Conservation (phyloP, 2,888 invertebrate genomes). For the Lymantria dispar region DNA sequence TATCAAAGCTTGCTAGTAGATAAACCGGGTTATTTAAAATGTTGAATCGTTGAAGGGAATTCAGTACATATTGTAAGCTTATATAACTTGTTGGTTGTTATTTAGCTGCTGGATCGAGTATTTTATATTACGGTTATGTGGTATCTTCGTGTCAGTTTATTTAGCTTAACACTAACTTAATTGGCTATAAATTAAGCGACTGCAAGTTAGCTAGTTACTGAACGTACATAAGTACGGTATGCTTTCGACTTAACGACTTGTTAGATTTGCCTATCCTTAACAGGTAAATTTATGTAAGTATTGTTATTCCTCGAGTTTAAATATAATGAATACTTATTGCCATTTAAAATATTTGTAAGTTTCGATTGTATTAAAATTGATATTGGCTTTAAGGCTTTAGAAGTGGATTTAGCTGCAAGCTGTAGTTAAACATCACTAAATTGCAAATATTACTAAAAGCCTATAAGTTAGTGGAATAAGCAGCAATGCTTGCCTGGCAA, state of each 20-base stretch:
- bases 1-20: slow-evolving; percentile 55
- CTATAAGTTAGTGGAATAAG: too few relatives aligned
- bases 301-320: slow-evolving; percentile 29
- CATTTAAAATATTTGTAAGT: slow-evolving; percentile 15
- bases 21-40: slow-evolving; percentile 58
- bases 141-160: slow-evolving; percentile 73
- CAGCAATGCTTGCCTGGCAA: too few relatives aligned
- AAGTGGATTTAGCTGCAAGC: too few relatives aligned
- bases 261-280: slow-evolving; percentile 52
- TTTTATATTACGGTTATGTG: slow-evolving; percentile 61
- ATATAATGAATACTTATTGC: slow-evolving; percentile 37
- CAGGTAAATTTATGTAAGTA: slow-evolving; percentile 44
- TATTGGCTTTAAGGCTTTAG: slow-evolving; percentile 18
- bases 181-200: slow-evolving; percentile 76
- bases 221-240: slow-evolving; percentile 41
- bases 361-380: slow-evolving; percentile 21
- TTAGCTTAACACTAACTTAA: slow-evolving; percentile 77
- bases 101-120: slow-evolving; percentile 40
- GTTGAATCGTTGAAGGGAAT: slow-evolving; percentile 39
- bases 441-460: too few relatives aligned
- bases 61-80: slow-evolving; percentile 40
- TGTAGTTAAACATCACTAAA: too few relatives aligned
- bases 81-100: slow-evolving; percentile 44
- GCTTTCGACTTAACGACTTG: slow-evolving; percentile 49
- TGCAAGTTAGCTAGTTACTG: slow-evolving; percentile 65